Base-by-base conservation (phyloP, 2,113 vertebrate genomes). In the Stegastes partitus region DNA sequence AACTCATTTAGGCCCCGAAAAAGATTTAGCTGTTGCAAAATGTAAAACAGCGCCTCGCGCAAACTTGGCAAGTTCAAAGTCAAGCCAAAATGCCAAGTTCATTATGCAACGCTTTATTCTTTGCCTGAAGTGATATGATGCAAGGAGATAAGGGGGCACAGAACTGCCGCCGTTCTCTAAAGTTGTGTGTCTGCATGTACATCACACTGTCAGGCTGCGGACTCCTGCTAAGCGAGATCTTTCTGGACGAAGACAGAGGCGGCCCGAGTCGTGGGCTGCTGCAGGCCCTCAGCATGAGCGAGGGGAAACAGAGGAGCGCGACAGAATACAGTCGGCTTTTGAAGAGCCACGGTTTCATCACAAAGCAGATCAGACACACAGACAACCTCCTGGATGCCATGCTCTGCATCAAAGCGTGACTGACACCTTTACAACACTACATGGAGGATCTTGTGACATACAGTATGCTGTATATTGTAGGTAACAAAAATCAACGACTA, bases 231-330 rank as follows among this genome's bases (percentile, higher is more conserved):
- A 95, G 94, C 71, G 97, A 98, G 94, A 96, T 93, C 77, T 93
- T 97, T 74, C 93, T 97, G 78, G 93, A 95, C 0, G 93, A 96
- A 57, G 90, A 93, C 82, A 90, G 94, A 86, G 92, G 1, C 0
- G 88, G 87, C 16, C 95, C 95, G 8, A 87, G 90, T 39, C 88
- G 93, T 28, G 96, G 92, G 39, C 86, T 97, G 34, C 92, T 97
- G 4, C 96, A 98, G 85, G 95, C 96, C 58, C 96, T 97, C 82
- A 94, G 93, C 84, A 96, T 97, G 96, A 94, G 92, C 42, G 91
- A 93, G 85, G 96, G 96, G 53, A 95, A 83, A 65, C 96, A 97
- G 89, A 95, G 96, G 82, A 96, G 94, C 31, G 82, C 89, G 3
- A 55, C 90, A 2, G 95, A 96, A 53, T 98, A 97, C 88, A 90